Evolutionary conservation across 1,140 invertebrate species (phyloP).

Genomic region (Drosophila setifemur): DNA sequence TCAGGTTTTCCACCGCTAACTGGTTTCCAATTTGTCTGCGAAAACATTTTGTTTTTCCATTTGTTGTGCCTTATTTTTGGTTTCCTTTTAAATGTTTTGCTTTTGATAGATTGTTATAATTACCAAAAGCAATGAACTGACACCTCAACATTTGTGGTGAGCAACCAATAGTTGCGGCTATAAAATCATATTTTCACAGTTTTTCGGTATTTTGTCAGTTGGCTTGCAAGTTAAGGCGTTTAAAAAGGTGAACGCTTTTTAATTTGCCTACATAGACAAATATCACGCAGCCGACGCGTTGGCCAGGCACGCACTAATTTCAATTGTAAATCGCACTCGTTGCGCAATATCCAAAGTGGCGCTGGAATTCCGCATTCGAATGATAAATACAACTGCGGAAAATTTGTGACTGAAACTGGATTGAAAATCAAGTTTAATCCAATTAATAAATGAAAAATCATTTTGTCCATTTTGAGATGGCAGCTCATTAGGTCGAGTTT

Average conservation of each 20-base stretch:
- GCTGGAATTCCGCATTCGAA: constrained; percentile 18
- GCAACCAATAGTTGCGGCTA: constrained; percentile 1
- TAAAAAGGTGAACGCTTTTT: constrained; percentile 18
- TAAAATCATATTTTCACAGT: constrained; percentile 3
- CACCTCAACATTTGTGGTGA: constrained; percentile 22
- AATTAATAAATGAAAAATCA: constrained; percentile 27
- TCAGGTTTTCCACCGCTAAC: constrained; percentile 56
- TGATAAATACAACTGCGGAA: constrained; percentile 23
- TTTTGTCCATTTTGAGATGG: constrained; percentile 9
- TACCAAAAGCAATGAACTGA: constrained; percentile 4
- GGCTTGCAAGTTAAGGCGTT: constrained; percentile 15
- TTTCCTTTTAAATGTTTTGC: constrained; percentile 2
- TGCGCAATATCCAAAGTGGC: constrained; percentile 39
- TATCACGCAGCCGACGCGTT: constrained; percentile 37
- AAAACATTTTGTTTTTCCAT: constrained; percentile 28
- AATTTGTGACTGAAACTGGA: constrained; percentile 23
- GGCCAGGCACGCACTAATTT: constrained; percentile 46
- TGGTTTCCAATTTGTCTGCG: constrained; percentile 44
- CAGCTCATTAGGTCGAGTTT: constrained; percentile 6
- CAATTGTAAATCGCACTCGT: constrained; percentile 45
- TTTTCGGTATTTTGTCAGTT: constrained; percentile 4
- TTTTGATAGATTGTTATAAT: constrained; percentile 38
- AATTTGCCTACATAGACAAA: constrained; percentile 23
- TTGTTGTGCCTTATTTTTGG: constrained; percentile 17
- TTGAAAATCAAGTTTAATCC: constrained; percentile 30